These are phyloP conservation scores for Sinelater perroti DNA, from an alignment of 2,888 invertebrate species.

Conservation along the genomic window DNA sequence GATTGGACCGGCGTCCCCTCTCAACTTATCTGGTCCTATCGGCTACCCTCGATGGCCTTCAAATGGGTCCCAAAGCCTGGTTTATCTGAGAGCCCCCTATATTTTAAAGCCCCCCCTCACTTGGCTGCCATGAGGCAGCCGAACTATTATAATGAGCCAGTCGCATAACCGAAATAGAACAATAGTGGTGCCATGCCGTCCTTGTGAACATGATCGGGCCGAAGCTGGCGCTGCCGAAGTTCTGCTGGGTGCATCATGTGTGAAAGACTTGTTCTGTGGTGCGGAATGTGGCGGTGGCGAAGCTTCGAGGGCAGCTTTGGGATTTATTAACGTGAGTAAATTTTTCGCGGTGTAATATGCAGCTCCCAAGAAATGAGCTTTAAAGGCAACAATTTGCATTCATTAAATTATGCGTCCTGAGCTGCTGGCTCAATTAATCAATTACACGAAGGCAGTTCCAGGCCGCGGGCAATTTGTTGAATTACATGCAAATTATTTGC, in stretches of 20 bases:
- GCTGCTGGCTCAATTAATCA: background rate
- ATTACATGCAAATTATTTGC: background rate
- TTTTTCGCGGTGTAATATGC: too few species aligned
- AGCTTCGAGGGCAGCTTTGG: too few species aligned
- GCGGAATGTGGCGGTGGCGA: too few species aligned
- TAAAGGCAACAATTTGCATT: too few species aligned
- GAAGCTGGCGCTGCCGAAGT: too few species aligned
- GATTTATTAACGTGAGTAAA: too few species aligned
- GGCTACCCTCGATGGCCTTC: conserved; percentile 55
- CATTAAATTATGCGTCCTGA: too few species aligned
- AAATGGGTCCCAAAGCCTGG: conserved; percentile 51
- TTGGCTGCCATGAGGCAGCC: conserved; percentile 23
- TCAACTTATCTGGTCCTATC: conserved; percentile 50
- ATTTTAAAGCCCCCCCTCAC: conserved; percentile 41
- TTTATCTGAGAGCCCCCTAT: conserved; percentile 45
- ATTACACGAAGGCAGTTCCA: background rate
- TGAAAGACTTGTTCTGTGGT: too few species aligned
- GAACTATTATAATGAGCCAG: conserved; percentile 33
- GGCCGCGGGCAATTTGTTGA: background rate
- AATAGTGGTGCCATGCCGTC: conserved; percentile 31
- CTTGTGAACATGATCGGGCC: too few species aligned
- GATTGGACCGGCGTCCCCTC: conserved; percentile 55
- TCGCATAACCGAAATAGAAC: conserved; percentile 33
- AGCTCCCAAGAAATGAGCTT: too few species aligned
- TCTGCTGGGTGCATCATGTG: too few species aligned